Evolutionary conservation across 2,797 vertebrate species (phyloP), one percentile per base, ranked within the genome.

Genomic region (Takifugu ocellatus): DNA sequence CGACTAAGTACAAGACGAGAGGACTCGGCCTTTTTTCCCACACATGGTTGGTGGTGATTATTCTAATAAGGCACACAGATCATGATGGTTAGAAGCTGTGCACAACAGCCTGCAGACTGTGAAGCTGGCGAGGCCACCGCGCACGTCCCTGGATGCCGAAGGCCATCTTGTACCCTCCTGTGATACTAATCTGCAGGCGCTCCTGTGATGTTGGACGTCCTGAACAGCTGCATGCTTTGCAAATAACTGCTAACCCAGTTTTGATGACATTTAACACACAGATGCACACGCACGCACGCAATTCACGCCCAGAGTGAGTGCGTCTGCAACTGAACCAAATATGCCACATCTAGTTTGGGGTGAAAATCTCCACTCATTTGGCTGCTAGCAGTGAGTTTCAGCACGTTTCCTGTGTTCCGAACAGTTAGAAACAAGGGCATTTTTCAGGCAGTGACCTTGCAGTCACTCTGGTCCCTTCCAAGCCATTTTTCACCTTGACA

Each of bases 311-410:
- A 62, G 67, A 84, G 71, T 82, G 72, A 70, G 56, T 42, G 49
- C 15, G 36, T 65, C 68, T 71, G 66, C 62, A 54, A 68, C 64
- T 85, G 80, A 85, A 81, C 81, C 59, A 83, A 74, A 84, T 85
- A 63, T 75, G 79, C 81, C 84, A 85, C 46, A 64, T 74, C 74
- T 70, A 63, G 79, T 88, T 84, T 86, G 67, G 58, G 77, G 63
- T 63, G 68, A 64, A 76, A 72, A 73, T 62, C 48, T 59, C 60
- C 61, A 68, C 46, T 17, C 51, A 56, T 68, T 74, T 64, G 56
- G 72, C 66, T 63, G 66, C 49, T 51, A 54, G 51, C 59, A 43
- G 58, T 33, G 56, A 61, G 52, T 61, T 59, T 64, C 49, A 61
- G 24, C 51, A 44, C 61, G 56, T 71, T 51, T 61, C 53, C 25